Conservation (phyloP, 2,797 vertebrate genomes). For the Phoeniculus purpureus region DNA sequence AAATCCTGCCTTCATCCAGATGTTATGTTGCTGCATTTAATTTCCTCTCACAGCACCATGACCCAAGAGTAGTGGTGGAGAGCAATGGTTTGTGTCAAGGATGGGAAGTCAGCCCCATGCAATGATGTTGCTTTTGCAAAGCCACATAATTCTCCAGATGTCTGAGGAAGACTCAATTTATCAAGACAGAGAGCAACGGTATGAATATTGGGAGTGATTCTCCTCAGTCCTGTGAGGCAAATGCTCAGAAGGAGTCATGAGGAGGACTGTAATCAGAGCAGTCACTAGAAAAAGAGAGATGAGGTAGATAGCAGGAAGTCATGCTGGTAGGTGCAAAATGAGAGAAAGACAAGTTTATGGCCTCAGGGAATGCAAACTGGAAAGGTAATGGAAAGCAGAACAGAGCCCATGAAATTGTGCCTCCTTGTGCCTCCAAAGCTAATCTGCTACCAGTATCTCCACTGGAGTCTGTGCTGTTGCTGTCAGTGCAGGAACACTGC, state of each 20-base stretch:
- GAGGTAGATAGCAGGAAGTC: not conserved
- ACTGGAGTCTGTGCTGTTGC: not conserved
- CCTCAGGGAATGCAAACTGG: not conserved
- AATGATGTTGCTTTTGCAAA: not conserved
- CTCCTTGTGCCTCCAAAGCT: not conserved
- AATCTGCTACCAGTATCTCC: not conserved
- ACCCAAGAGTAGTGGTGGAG: not conserved
- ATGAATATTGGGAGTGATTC: not conserved
- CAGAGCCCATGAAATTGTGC: not conserved
- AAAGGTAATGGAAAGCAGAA: not conserved
- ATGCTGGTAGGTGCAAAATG: not conserved
- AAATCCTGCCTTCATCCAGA: not conserved
- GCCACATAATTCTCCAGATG: not conserved
- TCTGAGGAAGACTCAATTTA: not conserved
- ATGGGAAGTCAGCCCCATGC: not conserved
- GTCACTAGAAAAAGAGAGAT: not conserved
- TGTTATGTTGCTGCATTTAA: not conserved
- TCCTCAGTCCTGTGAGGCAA: not conserved
- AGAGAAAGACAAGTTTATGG: not conserved
- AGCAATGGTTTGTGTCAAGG: not conserved
- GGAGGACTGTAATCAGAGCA: not conserved
- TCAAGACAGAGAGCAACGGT: not conserved
- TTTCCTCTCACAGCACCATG: not conserved
- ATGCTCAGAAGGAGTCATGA: not conserved
- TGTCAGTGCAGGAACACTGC: not conserved